Conservation (phyloP, 2,888 invertebrate species). For the Fragum sueziense region DNA sequence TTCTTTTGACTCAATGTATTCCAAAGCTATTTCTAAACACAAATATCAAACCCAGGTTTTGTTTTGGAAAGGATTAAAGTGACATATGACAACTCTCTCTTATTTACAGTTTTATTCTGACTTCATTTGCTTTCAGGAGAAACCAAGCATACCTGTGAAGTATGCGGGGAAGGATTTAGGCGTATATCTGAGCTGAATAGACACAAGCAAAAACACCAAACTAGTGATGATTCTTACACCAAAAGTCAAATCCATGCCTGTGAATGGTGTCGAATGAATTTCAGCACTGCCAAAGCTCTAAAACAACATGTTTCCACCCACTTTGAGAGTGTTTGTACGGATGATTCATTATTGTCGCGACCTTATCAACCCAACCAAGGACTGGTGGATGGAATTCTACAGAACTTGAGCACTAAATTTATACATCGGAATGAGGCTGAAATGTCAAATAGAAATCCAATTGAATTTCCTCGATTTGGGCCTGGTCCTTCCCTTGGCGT, state of each 20-base stretch:
- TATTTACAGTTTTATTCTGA: too few relatives aligned
- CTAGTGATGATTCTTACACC: background rate
- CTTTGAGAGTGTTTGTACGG: background rate
- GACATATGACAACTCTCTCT: too few relatives aligned
- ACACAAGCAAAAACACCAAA: conserved; percentile 45
- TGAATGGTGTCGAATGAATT: conserved; percentile 38
- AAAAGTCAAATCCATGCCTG: background rate
- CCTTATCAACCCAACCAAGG: conserved; percentile 16
- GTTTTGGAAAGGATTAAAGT: too few relatives aligned
- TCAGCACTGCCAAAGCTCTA: conserved; percentile 35
- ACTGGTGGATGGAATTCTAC: conserved; percentile 43
- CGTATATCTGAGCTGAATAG: conserved; percentile 54
- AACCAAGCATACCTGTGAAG: conserved; percentile 51
- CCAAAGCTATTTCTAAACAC: too few relatives aligned
- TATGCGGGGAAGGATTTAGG: conserved; percentile 56
- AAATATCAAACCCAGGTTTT: too few relatives aligned
- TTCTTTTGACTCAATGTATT: too few relatives aligned
- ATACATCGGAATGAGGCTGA: background rate
- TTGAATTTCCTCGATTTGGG: background rate
- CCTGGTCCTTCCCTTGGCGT: background rate
- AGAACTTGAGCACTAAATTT: conserved; percentile 27
- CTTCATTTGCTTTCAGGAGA: conserved; percentile 39
- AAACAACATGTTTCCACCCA: conserved; percentile 43
- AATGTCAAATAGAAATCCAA: background rate
- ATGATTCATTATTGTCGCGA: background rate